Base-by-base conservation (phyloP, 2,113 vertebrate genomes). In the Leucopternis melanops region DNA sequence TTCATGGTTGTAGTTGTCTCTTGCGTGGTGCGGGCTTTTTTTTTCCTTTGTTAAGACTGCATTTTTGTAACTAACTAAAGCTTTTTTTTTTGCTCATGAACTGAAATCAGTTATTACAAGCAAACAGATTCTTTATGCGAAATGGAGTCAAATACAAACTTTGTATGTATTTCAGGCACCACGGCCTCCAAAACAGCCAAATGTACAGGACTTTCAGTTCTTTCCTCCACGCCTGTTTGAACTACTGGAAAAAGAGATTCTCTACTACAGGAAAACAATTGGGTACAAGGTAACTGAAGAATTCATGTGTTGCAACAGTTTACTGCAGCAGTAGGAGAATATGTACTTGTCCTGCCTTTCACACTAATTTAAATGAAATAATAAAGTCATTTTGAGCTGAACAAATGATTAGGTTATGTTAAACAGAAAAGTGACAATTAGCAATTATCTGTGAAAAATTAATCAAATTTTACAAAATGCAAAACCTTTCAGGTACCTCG, bases 241-340 rank as follows among this genome's bases (percentile, higher is more conserved):
- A 95, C 98, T 99, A 36, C 81, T 99, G 73, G 99, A 99, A 96
- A 99, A 99, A 96, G 99, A 99, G 97, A 99, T 99, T 96, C 98
- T 99, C 16, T 99, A 99, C 98, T 99, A 99, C 97, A 98, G 99
- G 79, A 99, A 99, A 95, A 99, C 99, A n/a, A 99, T 99, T 65
- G 99, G 99, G 77, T 99, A 99, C 97, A 99, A 99, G 99, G 99
- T 99, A 96, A 92, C 20, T 40, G 36, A 58, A 83, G 40, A 73
- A n/a, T 62, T 84, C 4, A 7, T 3, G 23, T 52, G 36, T 7
- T 49, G 26, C 34, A 71, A 27, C 2, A 29, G n/a, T 38, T 86
- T 23, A 31, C 32, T 77, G 25, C 38, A 69, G 21, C 10, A 16
- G 8, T 16, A 66, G 58, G 66, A 58, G 7, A 66, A 5, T 29